Base-by-base conservation (phyloP, 1,140 invertebrate genomes). In the Drosophila azteca region DNA sequence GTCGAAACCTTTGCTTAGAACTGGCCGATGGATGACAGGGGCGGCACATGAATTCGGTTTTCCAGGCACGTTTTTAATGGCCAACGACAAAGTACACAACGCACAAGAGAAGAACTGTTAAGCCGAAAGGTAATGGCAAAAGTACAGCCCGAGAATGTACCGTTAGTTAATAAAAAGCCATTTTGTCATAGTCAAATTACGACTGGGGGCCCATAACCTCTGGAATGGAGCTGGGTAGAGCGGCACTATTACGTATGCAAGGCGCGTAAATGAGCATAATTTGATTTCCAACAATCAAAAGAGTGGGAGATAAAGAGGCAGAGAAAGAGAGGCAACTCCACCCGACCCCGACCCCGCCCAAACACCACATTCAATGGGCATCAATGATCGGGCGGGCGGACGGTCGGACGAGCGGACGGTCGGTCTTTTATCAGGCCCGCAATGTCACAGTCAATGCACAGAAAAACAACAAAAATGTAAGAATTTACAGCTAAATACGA, bases 391-490 rank as follows among this genome's bases (percentile, higher is more conserved):
- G 58, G 51, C 35, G 26, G 66, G 39, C 44, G 39, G 39, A 29
- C 50, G 68, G 17, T 20, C 17, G 24, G 24, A n/a, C 35, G 26
- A 61, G 39, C 44, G 39, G 39, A 29, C 50, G 68, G 17, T 20
- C 17, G 24, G 24, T 26, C 24, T 76, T 60, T 58, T 68, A 79
- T 64, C 58, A 24, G 43, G 51, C 41, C 41, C 64, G 2, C 79
- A 88, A 90, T 80, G 88, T 90, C 88, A 90, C 88, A 88, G 82
- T 88, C 82, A 81, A 62, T 90, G 87, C 87, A 87, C 87, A 87
- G 76, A 64, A 54, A 39, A 73, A 60, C 57, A 66, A 39, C 59
- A 77, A 61, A 64, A 78, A 78, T 59, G 70, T 50, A 31, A 29
- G 61, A 74, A 79, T 83, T 84, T 76, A 84, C 80, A 84, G 80